Conservation (phyloP, 2,113 vertebrate species). For the Cryptotis parvus region DNA sequence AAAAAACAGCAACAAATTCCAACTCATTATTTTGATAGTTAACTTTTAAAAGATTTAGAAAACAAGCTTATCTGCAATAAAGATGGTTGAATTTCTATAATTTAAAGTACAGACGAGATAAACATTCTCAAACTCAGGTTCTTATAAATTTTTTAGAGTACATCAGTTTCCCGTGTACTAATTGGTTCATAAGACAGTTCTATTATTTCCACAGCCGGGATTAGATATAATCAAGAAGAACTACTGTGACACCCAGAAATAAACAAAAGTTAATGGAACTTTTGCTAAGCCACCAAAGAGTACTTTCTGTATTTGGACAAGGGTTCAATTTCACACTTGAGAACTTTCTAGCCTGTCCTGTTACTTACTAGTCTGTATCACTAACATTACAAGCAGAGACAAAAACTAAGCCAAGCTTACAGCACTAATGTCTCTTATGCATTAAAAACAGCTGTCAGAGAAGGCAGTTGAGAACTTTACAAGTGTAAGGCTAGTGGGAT, state of each 20-base stretch:
- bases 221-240: conserved; percentile 71
- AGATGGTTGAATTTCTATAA: conserved; percentile 47
- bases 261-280: conserved; percentile 74
- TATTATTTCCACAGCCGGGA: conserved; percentile 58
- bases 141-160: conserved; percentile 53
- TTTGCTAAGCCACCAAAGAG: conserved; percentile 65
- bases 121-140: conserved; percentile 51
- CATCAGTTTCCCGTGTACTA: conserved; percentile 15
- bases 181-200: conserved; percentile 67
- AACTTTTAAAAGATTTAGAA: conserved; percentile 55
- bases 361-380: conserved; percentile 19
- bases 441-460: conserved; percentile 50
- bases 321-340: conserved; percentile 77
- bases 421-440: conserved; percentile 40
- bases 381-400: conserved; percentile 34
- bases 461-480: conserved; percentile 43
- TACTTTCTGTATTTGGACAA: conserved; percentile 51
- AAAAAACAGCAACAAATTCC: neutral
- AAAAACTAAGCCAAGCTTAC: conserved; percentile 4
- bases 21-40: conserved; percentile 49
- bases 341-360: conserved; percentile 51
- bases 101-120: conserved; percentile 64
- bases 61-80: conserved; percentile 38
- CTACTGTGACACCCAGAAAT: conserved; percentile 59
- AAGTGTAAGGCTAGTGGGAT: neutral